Evolutionary conservation across 1,140 invertebrate species (phyloP).

Genomic region (Idris sp.): DNA sequence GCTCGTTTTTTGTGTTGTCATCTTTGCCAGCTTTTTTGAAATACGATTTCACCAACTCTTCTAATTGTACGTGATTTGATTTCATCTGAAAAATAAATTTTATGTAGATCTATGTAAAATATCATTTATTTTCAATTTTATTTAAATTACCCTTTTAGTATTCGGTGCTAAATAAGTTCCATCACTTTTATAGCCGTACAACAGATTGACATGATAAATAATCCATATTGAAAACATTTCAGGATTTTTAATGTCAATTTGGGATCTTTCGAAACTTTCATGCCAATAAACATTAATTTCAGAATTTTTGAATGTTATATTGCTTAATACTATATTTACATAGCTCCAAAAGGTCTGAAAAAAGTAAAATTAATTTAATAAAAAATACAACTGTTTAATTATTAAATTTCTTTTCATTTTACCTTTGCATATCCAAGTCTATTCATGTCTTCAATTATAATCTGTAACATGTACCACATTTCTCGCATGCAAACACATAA

Average conservation of each 20-base stretch:
- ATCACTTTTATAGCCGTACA: constrained; percentile 70
- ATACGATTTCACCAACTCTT: constrained; percentile 72
- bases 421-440: constrained; percentile 65
- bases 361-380: not conserved
- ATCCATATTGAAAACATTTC: constrained; percentile 74
- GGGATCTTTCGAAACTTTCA: constrained; percentile 28
- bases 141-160: constrained; percentile 53
- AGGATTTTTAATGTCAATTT: constrained; percentile 66
- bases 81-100: constrained; percentile 57
- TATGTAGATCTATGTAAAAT: constrained; percentile 1
- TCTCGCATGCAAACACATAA: constrained; percentile 76
- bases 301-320: constrained; percentile 49
- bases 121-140: constrained; percentile 7
- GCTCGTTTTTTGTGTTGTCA: constrained; percentile 73
- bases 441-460: constrained; percentile 67
- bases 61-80: constrained; percentile 69
- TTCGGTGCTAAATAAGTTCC: constrained; percentile 61
- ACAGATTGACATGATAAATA: constrained; percentile 71
- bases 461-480: constrained; percentile 75
- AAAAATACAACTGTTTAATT: too few species aligned
- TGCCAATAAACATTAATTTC: constrained; percentile 34
- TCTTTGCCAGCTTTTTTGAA: constrained; percentile 70
- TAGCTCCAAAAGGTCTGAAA: constrained; percentile 74
- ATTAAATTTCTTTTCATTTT: too few species aligned
- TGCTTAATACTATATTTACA: constrained; percentile 68